Conservation (phyloP, 2,113 vertebrate species). For the Pollachius pollachius region DNA sequence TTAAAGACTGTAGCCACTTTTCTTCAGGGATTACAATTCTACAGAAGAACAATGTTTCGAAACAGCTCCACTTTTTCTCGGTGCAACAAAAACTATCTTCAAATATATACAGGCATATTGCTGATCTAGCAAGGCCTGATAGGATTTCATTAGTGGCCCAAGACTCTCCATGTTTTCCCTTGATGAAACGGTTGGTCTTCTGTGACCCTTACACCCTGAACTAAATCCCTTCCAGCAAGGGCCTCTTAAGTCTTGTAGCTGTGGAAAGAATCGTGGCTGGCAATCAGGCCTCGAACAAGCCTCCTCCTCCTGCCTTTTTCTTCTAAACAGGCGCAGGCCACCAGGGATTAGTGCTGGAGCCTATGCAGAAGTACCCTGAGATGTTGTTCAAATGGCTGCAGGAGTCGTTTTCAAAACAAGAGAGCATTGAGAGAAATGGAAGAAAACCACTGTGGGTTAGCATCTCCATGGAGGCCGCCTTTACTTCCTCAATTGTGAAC, state of each 20-base stretch:
- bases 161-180: constrained; percentile 22
- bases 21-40: constrained; percentile 41
- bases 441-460: no score
- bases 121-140: constrained; percentile 32
- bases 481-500: no score
- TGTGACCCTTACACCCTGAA: constrained; percentile 44
- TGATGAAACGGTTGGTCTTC: constrained; percentile 38
- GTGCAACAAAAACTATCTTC: constrained; percentile 15
- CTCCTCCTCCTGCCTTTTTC: neutral
- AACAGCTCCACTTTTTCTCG: constrained; percentile 39
- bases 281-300: constrained; percentile 51
- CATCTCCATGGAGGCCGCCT: no score
- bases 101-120: constrained; percentile 49
- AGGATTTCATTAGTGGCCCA: constrained; percentile 46
- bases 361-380: no score
- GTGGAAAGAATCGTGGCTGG: constrained; percentile 39
- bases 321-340: constrained; percentile 17
- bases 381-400: no score
- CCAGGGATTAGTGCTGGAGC: no score
- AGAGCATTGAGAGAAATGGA: no score
- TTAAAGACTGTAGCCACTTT: constrained; percentile 17
- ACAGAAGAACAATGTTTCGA: constrained; percentile 5
- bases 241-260: constrained; percentile 36
- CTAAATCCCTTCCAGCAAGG: constrained; percentile 26
- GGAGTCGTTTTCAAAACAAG: no score